phyloP scores from a whole-genome alignment of 2,797 vertebrate species.

The Molossus molossus region DNA sequence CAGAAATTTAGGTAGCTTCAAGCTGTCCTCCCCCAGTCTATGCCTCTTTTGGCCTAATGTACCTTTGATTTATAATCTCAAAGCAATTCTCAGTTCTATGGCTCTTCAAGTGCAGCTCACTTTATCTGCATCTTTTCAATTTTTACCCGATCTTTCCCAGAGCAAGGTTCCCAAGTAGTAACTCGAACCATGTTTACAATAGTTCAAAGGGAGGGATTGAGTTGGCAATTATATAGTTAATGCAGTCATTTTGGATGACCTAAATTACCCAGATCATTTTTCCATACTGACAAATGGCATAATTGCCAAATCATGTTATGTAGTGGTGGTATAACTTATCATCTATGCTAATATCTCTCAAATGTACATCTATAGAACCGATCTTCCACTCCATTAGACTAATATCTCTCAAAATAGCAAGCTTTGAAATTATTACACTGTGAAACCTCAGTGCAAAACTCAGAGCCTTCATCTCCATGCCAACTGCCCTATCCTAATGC shows the following conservation, averaged over 20 bases:
- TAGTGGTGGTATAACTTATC: background rate
- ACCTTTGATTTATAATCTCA: conserved; percentile 68
- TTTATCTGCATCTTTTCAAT: conserved; percentile 67
- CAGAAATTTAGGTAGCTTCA: conserved; percentile 73
- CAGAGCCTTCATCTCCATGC: background rate
- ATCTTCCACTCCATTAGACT: background rate
- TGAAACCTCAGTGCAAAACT: background rate
- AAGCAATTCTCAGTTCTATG: conserved; percentile 47
- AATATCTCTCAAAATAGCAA: conserved; percentile 52
- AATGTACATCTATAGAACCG: background rate
- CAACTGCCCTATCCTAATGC: background rate
- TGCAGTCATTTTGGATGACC: background rate
- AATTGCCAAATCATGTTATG: conserved; percentile 45
- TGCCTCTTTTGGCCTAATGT: conserved; percentile 46
- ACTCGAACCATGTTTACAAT: conserved; percentile 54
- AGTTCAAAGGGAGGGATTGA: conserved; percentile 1
- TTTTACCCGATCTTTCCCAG: conserved; percentile 61
- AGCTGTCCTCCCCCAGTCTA: background rate
- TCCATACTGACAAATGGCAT: conserved; percentile 19
- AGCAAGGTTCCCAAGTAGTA: conserved; percentile 43
- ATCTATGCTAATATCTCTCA: conserved; percentile 18
- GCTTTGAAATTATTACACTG: background rate
- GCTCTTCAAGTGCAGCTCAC: conserved; percentile 50
- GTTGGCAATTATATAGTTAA: background rate
- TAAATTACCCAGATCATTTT: conserved; percentile 46